phyloP scores from a whole-genome alignment of 2,888 invertebrate genomes.

The Catocala sponsa region DNA sequence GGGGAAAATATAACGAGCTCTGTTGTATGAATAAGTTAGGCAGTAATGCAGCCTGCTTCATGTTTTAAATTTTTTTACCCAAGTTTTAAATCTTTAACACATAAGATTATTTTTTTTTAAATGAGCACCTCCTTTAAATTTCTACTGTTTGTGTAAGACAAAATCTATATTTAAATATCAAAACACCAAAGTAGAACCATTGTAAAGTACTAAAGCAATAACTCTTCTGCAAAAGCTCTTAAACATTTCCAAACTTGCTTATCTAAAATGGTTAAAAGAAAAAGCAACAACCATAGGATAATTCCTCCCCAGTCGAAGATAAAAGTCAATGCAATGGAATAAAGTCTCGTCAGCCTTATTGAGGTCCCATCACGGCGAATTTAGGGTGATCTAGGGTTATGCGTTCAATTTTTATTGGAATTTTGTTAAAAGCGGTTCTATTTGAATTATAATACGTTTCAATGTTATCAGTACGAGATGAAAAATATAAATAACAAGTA shows the following conservation, averaged over 20 bases:
- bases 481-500: too few species aligned
- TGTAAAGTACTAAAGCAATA: slow-evolving; percentile 30
- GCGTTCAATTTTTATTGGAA: neutral
- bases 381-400: slow-evolving; percentile 18
- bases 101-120: too few species aligned
- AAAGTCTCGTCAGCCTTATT: slow-evolving; percentile 47
- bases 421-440: neutral
- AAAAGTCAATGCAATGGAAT: slow-evolving; percentile 52
- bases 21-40: slow-evolving; percentile 9
- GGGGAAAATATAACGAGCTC: slow-evolving; percentile 10
- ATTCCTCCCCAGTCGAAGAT: slow-evolving; percentile 50
- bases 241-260: slow-evolving; percentile 40
- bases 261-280: slow-evolving; percentile 40
- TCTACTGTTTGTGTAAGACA: neutral
- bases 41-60: neutral
- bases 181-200: slow-evolving; percentile 22
- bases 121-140: too few species aligned
- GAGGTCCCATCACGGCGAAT: slow-evolving; percentile 27
- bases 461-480: too few species aligned
- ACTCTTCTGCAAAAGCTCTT: slow-evolving; percentile 32
- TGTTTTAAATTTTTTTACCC: neutral
- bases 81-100: neutral
- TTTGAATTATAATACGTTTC: too few species aligned
- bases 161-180: slow-evolving; percentile 11
- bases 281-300: slow-evolving; percentile 37